phyloP scores from a whole-genome alignment of 2,888 invertebrate species.

The Cephus sareptanus region DNA sequence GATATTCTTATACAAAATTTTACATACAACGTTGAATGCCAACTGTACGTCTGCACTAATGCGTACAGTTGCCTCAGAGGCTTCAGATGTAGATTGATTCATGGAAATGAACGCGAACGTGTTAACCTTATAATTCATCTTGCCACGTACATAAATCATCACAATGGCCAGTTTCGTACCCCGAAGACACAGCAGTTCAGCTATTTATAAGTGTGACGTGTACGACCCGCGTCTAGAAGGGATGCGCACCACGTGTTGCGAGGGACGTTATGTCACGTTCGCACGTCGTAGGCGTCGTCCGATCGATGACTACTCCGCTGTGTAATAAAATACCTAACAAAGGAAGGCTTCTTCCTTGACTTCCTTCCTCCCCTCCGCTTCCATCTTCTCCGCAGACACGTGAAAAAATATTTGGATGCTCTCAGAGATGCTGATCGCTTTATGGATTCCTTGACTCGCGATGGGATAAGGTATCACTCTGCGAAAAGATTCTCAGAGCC shows the following conservation, averaged over 20 bases:
- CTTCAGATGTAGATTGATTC: neutral
- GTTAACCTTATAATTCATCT: neutral
- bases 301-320: constrained; percentile 26
- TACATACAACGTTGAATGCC: neutral
- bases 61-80: neutral
- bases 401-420: neutral
- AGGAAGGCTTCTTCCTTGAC: neutral
- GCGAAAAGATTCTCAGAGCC: neutral
- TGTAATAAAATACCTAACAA: constrained; percentile 18
- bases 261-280: constrained; percentile 37
- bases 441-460: neutral
- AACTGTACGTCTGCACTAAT: neutral
- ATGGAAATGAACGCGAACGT: neutral
- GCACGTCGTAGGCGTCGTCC: constrained; percentile 43
- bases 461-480: neutral
- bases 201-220: neutral
- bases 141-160: neutral
- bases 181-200: neutral
- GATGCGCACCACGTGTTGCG: constrained; percentile 32
- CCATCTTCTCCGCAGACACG: neutral
- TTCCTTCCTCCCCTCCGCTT: neutral
- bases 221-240: neutral
- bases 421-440: neutral
- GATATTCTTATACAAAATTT: neutral
- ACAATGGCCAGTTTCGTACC: neutral